A percentile compares a stretch with the other conserved stretches of the same genome.
These are phyloP conservation scores for Lanius ludovicianus DNA, from an alignment of 2,113 vertebrate genomes.

Conservation along the genomic window DNA sequence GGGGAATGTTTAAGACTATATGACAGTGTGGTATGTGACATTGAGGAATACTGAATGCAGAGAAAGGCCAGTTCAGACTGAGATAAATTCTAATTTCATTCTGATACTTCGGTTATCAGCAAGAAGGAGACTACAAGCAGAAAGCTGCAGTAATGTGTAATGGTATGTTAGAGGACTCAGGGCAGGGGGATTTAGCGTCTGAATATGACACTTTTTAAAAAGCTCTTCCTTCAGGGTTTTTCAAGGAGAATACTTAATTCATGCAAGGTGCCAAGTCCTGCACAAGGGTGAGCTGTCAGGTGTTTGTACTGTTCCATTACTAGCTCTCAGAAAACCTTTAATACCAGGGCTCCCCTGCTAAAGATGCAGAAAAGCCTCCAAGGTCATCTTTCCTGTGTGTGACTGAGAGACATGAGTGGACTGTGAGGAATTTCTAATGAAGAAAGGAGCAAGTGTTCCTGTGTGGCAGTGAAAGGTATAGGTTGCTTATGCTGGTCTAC, in stretches of 20 bases:
- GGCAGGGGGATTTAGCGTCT: not conserved
- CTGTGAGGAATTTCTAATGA: not conserved
- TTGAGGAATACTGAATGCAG: not conserved
- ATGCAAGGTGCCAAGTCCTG: not conserved
- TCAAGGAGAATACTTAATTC: slow-evolving; percentile 17
- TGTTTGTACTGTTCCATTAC: not conserved
- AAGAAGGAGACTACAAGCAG: not conserved
- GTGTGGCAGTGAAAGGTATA: not conserved
- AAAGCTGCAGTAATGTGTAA: not conserved
- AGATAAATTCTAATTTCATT: not conserved
- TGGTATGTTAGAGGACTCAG: not conserved
- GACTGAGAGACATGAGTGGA: not conserved
- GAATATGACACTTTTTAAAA: not conserved
- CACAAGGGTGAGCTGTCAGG: not conserved
- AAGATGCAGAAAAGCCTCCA: not conserved
- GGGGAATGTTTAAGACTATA: not conserved
- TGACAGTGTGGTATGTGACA: not conserved
- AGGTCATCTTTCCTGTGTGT: not conserved
- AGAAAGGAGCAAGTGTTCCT: not conserved
- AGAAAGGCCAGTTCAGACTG: not conserved
- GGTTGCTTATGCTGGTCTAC: not conserved
- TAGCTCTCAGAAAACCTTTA: not conserved
- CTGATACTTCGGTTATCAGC: not conserved
- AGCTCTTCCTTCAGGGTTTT: not conserved
- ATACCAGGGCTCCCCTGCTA: not conserved